Evolutionary conservation across 2,113 vertebrate genomes (phyloP).

Genomic region (Heptranchias perlo): DNA sequence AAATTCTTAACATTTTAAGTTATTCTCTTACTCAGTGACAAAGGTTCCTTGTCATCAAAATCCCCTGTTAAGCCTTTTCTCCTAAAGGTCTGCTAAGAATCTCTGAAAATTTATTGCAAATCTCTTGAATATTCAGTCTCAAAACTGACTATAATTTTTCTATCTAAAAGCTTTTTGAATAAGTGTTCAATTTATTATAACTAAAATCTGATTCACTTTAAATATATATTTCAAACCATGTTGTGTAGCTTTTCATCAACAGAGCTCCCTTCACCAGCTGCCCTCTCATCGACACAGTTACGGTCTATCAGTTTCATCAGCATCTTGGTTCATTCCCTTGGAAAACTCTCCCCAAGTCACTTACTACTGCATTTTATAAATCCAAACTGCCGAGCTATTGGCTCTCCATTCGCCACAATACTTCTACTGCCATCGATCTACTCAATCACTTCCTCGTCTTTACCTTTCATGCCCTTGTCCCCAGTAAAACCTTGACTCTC

Average conservation of each 20-base stretch:
- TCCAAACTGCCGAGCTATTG: background rate
- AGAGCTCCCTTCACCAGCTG: background rate
- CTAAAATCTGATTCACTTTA: slow-evolving; percentile 7
- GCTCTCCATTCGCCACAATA: background rate
- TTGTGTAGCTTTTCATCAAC: background rate
- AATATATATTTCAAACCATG: slow-evolving; percentile 20
- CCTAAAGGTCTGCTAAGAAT: background rate
- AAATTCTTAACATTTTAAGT: background rate
- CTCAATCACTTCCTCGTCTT: background rate
- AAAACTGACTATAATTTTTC: background rate
- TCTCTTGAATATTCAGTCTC: slow-evolving; percentile 9
- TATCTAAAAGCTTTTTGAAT: slow-evolving; percentile 8
- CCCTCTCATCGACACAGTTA: background rate
- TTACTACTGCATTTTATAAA: background rate
- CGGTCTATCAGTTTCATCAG: background rate
- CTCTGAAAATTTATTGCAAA: background rate
- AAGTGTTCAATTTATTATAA: slow-evolving; percentile 21
- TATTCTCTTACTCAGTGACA: background rate
- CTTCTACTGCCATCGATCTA: background rate
- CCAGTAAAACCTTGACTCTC: background rate
- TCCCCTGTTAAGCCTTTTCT: background rate
- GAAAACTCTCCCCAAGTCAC: background rate
- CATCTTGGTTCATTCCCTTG: background rate
- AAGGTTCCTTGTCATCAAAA: background rate
- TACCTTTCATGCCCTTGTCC: background rate